phyloP scores from a whole-genome alignment of 1,140 invertebrate species.

The Bombus turneri region DNA sequence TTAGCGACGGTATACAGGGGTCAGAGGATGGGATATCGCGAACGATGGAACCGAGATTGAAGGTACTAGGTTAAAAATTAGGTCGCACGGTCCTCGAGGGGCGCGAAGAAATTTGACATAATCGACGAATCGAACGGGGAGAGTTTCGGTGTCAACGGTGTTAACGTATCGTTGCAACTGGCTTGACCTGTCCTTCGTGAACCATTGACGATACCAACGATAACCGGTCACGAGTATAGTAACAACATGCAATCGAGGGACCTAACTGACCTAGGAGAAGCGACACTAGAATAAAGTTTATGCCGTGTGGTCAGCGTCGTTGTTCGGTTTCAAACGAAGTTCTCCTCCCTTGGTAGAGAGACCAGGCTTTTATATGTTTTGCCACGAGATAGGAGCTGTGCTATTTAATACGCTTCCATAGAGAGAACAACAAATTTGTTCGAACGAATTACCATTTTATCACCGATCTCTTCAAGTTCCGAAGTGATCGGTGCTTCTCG shows the following conservation, averaged over 20 bases:
- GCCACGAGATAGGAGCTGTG: too few species aligned
- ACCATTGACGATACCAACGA: conserved; percentile 35
- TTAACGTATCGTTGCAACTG: conserved; percentile 26
- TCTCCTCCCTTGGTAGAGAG: background rate
- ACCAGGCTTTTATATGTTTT: background rate
- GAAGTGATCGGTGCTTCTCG: too few species aligned
- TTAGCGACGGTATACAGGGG: background rate
- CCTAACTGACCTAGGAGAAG: conserved; percentile 66
- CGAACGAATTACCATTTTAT: too few species aligned
- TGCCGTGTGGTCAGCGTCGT: background rate
- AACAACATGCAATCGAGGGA: conserved; percentile 34
- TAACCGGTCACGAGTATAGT: conserved; percentile 27
- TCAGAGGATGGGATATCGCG: background rate
- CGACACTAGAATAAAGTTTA: conserved; percentile 44
- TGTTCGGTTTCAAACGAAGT: background rate
- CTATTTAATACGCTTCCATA: too few species aligned
- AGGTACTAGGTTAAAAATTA: background rate
- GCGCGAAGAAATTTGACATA: conserved; percentile 10
- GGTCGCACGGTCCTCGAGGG: background rate
- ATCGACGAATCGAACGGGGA: background rate
- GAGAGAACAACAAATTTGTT: too few species aligned
- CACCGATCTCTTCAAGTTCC: too few species aligned
- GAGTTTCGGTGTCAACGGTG: background rate
- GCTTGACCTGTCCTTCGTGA: conserved; percentile 44
- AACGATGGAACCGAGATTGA: background rate